Evolutionary conservation across 2,797 vertebrate species (phyloP).

Genomic region (Paguma larvata): DNA sequence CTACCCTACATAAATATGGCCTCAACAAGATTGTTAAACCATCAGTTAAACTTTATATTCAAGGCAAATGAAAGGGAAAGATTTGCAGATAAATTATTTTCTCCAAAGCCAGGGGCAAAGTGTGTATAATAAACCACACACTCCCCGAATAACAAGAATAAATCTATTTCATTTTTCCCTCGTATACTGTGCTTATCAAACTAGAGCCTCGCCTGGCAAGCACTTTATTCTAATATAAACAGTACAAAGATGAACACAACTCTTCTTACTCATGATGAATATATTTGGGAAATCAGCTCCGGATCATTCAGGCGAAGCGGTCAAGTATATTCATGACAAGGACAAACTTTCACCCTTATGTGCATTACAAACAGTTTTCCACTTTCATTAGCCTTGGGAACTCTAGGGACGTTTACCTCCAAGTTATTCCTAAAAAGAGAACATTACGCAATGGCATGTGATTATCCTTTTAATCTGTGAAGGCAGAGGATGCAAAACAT

Average conservation of each 20-base stretch:
- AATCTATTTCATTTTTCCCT: slow-evolving; percentile 71
- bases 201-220: slow-evolving; percentile 42
- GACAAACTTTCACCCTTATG: slow-evolving; percentile 61
- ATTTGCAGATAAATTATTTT: slow-evolving; percentile 70
- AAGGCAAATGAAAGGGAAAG: slow-evolving; percentile 52
- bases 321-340: slow-evolving; percentile 41
- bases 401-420: slow-evolving; percentile 52
- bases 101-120: slow-evolving; percentile 58
- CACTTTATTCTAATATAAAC: slow-evolving; percentile 59
- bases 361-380: slow-evolving; percentile 68
- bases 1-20: slow-evolving; percentile 58
- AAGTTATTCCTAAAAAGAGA: slow-evolving; percentile 60
- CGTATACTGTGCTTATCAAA: slow-evolving; percentile 63
- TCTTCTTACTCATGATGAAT: slow-evolving; percentile 70
- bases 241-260: slow-evolving; percentile 47
- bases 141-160: slow-evolving; percentile 66
- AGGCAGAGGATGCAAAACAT: slow-evolving; percentile 48
- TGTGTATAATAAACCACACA: slow-evolving; percentile 53
- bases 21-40: slow-evolving; percentile 60
- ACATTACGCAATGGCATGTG: slow-evolving; percentile 45
- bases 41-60: slow-evolving; percentile 77
- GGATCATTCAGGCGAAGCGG: slow-evolving; percentile 77
- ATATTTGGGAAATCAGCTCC: slow-evolving; percentile 69
- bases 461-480: slow-evolving; percentile 64
- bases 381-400: slow-evolving; percentile 65